Evolutionary conservation across 2,888 invertebrate species (phyloP).

Genomic region (Andrena chrysosceles): DNA sequence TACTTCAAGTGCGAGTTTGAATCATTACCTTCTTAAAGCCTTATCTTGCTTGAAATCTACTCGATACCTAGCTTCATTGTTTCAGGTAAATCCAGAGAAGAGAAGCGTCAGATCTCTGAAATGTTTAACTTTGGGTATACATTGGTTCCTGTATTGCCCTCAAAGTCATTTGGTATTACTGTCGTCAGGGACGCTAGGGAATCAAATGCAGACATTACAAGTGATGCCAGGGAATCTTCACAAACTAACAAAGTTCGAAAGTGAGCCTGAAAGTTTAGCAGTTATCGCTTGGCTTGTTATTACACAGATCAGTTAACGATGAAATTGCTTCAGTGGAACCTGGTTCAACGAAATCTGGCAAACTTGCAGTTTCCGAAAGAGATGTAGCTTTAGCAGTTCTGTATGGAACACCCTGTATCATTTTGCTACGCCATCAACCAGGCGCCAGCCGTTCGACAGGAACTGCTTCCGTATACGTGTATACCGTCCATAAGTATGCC

Average conservation of each 20-base stretch:
- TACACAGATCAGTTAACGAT: conserved; percentile 7
- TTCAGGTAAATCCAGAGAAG: conserved; percentile 86
- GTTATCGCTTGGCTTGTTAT: too few species aligned
- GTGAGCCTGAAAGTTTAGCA: conserved; percentile 85
- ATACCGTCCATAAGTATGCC: conserved; percentile 89
- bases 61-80: conserved; percentile 47
- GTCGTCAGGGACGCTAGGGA: conserved; percentile 92
- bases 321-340: conserved; percentile 87
- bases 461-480: conserved; percentile 91
- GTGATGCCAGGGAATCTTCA: conserved; percentile 93
- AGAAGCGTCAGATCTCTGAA: conserved; percentile 86
- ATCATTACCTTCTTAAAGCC: not conserved
- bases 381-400: conserved; percentile 94
- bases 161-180: conserved; percentile 92
- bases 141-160: conserved; percentile 96
- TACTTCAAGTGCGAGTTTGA: conserved; percentile 89
- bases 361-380: conserved; percentile 90
- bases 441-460: conserved; percentile 80
- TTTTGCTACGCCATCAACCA: conserved; percentile 92
- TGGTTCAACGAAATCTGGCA: conserved; percentile 86
- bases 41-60: not conserved
- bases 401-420: conserved; percentile 94
- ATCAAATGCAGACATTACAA: conserved; percentile 93
- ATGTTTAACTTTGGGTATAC: conserved; percentile 88
- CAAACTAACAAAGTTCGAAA: conserved; percentile 95